Evolutionary conservation across 2,113 vertebrate genomes (phyloP).

Genomic region (Rhinoderma darwinii): DNA sequence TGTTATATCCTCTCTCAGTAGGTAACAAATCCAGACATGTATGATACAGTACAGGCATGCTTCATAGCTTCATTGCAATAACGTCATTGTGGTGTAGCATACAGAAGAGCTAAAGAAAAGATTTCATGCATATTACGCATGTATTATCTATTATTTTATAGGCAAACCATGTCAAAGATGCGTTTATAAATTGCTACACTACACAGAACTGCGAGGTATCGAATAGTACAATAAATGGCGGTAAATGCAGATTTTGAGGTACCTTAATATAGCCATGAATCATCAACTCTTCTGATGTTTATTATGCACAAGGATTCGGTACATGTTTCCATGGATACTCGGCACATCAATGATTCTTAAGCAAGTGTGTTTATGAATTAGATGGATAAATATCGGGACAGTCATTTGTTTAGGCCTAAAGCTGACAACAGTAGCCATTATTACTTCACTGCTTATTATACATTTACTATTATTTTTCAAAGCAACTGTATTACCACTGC

Average conservation of each 20-base stretch:
- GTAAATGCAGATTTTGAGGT: background rate
- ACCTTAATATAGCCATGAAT: background rate
- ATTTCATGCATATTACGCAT: background rate
- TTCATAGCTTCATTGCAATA: background rate
- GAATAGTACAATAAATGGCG: background rate
- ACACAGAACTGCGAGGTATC: background rate
- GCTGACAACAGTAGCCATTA: background rate
- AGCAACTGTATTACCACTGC: background rate
- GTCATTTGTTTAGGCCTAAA: slow-evolving; percentile 1
- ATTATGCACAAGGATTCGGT: background rate
- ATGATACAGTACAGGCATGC: background rate
- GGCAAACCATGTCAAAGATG: background rate
- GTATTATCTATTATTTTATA: background rate
- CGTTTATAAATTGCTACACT: background rate
- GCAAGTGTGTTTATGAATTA: background rate
- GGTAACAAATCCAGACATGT: background rate
- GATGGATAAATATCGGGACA: background rate
- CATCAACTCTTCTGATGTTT: slow-evolving; percentile 4
- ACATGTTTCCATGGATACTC: slow-evolving; percentile 19
- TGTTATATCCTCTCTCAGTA: background rate
- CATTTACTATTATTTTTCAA: slow-evolving; percentile 1
- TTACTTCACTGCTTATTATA: background rate
- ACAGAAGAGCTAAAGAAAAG: background rate
- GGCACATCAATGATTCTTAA: slow-evolving; percentile 23
- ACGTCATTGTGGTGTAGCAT: background rate